phyloP scores from a whole-genome alignment of 2,113 vertebrate genomes.

The Psittacus erithacus region DNA sequence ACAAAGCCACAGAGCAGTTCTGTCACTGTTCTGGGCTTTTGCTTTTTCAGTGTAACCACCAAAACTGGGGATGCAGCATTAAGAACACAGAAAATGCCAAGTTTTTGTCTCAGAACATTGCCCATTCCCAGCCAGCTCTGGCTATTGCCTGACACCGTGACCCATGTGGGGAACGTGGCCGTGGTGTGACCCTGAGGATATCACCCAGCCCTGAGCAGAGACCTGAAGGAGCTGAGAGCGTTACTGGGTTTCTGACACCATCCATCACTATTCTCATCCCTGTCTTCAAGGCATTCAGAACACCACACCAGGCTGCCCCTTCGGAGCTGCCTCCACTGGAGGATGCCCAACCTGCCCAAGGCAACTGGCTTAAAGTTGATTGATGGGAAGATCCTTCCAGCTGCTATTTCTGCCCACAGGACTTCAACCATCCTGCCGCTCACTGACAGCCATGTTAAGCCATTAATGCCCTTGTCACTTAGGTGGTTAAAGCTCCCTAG shows the following conservation, averaged over 20 bases:
- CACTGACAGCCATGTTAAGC: neutral
- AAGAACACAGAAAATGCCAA: neutral
- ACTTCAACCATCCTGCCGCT: neutral
- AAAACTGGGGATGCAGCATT: rapidly evolving
- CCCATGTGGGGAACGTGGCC: rapidly evolving
- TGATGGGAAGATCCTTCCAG: neutral
- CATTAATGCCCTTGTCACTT: neutral
- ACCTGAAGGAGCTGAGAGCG: neutral
- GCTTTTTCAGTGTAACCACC: neutral
- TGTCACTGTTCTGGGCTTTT: neutral
- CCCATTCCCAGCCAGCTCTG: neutral
- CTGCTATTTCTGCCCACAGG: neutral
- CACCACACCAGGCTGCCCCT: neutral
- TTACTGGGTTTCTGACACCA: neutral
- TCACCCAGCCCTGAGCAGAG: neutral
- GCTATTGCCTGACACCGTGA: neutral
- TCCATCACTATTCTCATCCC: neutral
- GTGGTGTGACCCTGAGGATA: neutral
- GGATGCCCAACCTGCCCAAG: neutral
- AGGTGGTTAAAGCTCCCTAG: neutral
- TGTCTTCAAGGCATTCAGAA: neutral
- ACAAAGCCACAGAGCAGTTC: neutral
- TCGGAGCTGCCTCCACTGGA: neutral
- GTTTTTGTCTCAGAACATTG: neutral
- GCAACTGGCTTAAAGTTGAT: neutral